Percentiles rank a stretch among this genome's conserved stretches.
Conservation (phyloP, 1,140 invertebrate genomes). For the Heliconius hewitsoni region DNA sequence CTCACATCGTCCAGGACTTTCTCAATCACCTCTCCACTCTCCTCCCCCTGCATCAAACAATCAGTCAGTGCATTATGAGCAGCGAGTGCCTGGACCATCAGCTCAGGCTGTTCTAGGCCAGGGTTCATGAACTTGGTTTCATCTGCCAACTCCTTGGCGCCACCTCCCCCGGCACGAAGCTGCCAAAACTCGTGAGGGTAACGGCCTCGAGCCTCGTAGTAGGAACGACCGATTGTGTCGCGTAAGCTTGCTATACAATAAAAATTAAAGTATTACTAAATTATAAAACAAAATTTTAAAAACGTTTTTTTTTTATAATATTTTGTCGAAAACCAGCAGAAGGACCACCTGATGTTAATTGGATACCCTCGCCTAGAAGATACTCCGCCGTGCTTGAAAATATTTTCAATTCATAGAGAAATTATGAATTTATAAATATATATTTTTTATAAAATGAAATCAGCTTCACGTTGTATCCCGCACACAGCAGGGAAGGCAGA, state of each 20-base stretch:
- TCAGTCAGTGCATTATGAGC: conserved; percentile 73
- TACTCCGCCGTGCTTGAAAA: too few species aligned
- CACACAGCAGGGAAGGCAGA: too few species aligned
- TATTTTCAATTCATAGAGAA: too few species aligned
- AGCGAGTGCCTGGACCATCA: conserved; percentile 76
- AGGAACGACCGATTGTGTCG: conserved; percentile 87
- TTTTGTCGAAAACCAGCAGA: too few species aligned
- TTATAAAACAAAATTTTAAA: too few species aligned
- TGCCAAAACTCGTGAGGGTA: conserved; percentile 90
- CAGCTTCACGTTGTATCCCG: too few species aligned
- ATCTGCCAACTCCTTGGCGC: conserved; percentile 87
- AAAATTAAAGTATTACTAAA: too few species aligned
- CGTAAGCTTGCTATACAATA: conserved; percentile 83
- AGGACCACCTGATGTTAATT: too few species aligned
- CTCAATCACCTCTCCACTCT: conserved; percentile 52
- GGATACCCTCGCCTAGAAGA: too few species aligned
- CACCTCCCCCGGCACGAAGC: conserved; percentile 83
- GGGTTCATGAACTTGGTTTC: conserved; percentile 82
- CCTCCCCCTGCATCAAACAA: conserved; percentile 60
- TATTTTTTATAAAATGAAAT: too few species aligned
- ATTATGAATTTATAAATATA: too few species aligned
- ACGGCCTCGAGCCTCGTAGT: conserved; percentile 86
- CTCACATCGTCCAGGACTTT: conserved; percentile 58
- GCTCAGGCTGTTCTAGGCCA: conserved; percentile 68
- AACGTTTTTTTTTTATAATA: too few species aligned